Percentiles rank a stretch among this genome's conserved stretches.
phyloP scores from a whole-genome alignment of 2,797 vertebrate genomes.

The Cyprinodon diabolis region DNA sequence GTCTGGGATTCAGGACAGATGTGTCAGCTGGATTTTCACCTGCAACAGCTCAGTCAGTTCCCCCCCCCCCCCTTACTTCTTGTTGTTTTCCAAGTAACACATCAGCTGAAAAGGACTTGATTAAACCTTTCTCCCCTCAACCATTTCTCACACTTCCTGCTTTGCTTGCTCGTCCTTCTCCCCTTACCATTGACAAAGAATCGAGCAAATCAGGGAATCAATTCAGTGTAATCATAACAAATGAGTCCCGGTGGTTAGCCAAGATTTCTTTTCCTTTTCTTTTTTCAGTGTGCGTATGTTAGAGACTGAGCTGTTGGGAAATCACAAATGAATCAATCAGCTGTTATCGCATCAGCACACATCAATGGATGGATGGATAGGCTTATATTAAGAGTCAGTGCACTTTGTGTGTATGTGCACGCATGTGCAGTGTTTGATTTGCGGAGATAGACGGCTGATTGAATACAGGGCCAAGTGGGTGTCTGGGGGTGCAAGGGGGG shows the following conservation, averaged over 20 bases:
- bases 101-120: slow-evolving; percentile 65
- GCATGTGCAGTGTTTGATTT: slow-evolving; percentile 61
- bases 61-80: slow-evolving; percentile 14
- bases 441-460: slow-evolving; percentile 77
- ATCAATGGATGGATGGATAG: slow-evolving; percentile 49
- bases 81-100: slow-evolving; percentile 44
- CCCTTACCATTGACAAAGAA: slow-evolving; percentile 58
- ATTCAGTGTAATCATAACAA: slow-evolving; percentile 85
- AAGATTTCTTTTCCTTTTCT: slow-evolving; percentile 32
- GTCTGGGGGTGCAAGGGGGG: slow-evolving; percentile 48
- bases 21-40: slow-evolving; percentile 49
- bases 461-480: slow-evolving; percentile 66
- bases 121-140: slow-evolving; percentile 53
- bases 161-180: slow-evolving; percentile 19
- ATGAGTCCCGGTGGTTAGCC: slow-evolving; percentile 73
- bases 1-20: slow-evolving; percentile 16
- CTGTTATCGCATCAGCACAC: slow-evolving; percentile 78
- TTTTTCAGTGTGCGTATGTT: slow-evolving; percentile 25
- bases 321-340: slow-evolving; percentile 83
- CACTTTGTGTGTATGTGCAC: slow-evolving; percentile 39
- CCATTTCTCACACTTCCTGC: slow-evolving; percentile 30
- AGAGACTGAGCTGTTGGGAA: slow-evolving; percentile 66
- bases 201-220: slow-evolving; percentile 81
- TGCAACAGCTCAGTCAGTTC: slow-evolving; percentile 32
- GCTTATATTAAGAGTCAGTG: slow-evolving; percentile 40